Evolutionary conservation across 2,797 vertebrate genomes (phyloP).

Genomic region (Ataeniobius toweri): DNA sequence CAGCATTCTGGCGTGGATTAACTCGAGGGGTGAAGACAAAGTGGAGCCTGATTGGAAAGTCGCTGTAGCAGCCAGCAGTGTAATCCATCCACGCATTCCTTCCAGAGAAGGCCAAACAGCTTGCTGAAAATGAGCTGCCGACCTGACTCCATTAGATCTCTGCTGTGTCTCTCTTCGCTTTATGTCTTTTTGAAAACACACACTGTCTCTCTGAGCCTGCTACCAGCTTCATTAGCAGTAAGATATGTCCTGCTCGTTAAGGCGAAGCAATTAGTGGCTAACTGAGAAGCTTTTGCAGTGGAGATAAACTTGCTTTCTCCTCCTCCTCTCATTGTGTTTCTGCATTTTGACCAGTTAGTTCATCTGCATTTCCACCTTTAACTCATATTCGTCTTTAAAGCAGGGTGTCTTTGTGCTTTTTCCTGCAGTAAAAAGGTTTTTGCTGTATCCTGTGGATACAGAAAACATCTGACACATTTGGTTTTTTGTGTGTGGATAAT

Average conservation of each 20-base stretch:
- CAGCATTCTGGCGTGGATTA: conserved; percentile 56
- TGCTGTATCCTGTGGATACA: conserved; percentile 3
- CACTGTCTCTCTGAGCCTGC: conserved; percentile 38
- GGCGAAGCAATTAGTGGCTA: conserved; percentile 74
- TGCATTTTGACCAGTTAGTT: conserved; percentile 43
- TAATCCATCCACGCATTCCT: conserved; percentile 76
- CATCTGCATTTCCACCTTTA: conserved; percentile 45
- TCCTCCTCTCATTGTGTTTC: conserved; percentile 8
- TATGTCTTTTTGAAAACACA: conserved; percentile 42
- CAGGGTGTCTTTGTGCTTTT: conserved; percentile 32
- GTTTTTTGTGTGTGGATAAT: conserved; percentile 9
- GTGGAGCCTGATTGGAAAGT: conserved; percentile 76
- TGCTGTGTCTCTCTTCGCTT: conserved; percentile 35
- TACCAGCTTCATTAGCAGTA: conserved; percentile 72
- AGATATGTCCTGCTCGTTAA: conserved; percentile 76
- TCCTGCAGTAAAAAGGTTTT: conserved; percentile 6
- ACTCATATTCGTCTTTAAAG: conserved; percentile 35
- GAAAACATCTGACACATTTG: conserved; percentile 11
- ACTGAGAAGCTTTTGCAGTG: conserved; percentile 71
- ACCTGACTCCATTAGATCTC: conserved; percentile 60
- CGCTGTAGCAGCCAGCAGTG: conserved; percentile 66
- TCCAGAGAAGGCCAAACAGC: conserved; percentile 75
- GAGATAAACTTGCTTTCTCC: conserved; percentile 56
- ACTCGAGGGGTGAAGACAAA: conserved; percentile 67
- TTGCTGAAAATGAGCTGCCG: conserved; percentile 67